A percentile compares a stretch with the other conserved stretches of the same genome.
Evolutionary conservation across 2,888 invertebrate genomes (phyloP).

Genomic region (Anorthoa munda): DNA sequence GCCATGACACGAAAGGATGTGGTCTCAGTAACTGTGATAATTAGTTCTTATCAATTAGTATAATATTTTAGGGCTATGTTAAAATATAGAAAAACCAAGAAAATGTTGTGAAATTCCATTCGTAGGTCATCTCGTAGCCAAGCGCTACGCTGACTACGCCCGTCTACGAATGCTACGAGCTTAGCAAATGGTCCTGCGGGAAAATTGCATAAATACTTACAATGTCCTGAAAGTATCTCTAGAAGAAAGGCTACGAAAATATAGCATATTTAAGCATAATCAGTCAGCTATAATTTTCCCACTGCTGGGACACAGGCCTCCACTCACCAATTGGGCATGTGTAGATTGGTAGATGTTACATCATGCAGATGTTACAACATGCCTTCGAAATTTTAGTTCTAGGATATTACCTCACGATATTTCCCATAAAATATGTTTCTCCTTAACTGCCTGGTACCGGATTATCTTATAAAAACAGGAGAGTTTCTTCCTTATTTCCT

Average conservation of each 20-base stretch:
- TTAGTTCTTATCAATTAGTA: neutral
- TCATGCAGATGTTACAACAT: too few species aligned
- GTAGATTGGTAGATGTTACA: too few species aligned
- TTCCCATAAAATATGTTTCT: too few species aligned
- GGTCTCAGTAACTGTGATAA: constrained; percentile 34
- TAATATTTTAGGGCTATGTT: neutral
- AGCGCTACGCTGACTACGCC: constrained; percentile 29
- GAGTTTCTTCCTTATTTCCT: neutral
- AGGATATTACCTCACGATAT: too few species aligned
- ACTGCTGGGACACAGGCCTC: too few species aligned
- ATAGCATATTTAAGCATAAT: too few species aligned
- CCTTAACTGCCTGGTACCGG: too few species aligned
- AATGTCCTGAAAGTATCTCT: neutral
- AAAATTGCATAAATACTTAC: neutral
- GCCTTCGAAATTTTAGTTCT: too few species aligned
- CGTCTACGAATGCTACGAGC: constrained; percentile 20
- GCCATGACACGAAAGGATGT: constrained; percentile 45
- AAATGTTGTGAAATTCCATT: neutral
- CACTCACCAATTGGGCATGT: too few species aligned
- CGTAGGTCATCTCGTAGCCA: constrained; percentile 16
- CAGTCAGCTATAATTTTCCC: too few species aligned
- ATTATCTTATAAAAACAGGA: neutral
- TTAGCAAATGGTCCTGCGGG: constrained; percentile 4
- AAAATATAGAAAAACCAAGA: neutral
- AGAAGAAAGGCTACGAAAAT: too few species aligned